Evolutionary conservation across 2,113 vertebrate genomes (phyloP).

Genomic region (Eleginops maclovinus): DNA sequence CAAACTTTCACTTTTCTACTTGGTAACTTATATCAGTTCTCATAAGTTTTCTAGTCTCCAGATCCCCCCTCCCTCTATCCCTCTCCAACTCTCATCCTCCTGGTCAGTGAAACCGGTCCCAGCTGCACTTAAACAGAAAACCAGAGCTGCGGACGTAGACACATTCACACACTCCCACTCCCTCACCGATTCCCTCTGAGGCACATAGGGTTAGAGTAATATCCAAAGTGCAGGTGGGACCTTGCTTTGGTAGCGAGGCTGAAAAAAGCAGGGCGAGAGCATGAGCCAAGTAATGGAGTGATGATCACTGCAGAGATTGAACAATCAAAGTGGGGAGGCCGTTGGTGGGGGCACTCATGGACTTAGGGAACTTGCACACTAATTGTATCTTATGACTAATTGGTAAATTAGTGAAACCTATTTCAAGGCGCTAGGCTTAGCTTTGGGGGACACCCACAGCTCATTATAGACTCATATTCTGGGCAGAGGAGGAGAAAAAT

Average conservation of each 20-base stretch:
- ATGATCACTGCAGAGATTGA: slow-evolving; percentile 83
- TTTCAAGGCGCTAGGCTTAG: slow-evolving; percentile 80
- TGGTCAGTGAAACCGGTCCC: slow-evolving; percentile 81
- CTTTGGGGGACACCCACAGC: slow-evolving; percentile 85
- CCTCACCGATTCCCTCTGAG: slow-evolving; percentile 71
- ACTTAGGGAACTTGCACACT: slow-evolving; percentile 81
- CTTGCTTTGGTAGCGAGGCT: slow-evolving; percentile 62
- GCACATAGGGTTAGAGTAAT: slow-evolving; percentile 77
- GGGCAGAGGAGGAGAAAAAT: slow-evolving; percentile 83
- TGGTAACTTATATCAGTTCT: slow-evolving; percentile 80
- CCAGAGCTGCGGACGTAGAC: slow-evolving; percentile 81
- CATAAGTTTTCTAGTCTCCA: slow-evolving; percentile 77
- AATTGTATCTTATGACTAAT: slow-evolving; percentile 89
- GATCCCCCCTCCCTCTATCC: slow-evolving; percentile 31
- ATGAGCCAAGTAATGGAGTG: slow-evolving; percentile 77
- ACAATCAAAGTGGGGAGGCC: slow-evolving; percentile 77
- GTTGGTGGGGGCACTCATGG: slow-evolving; percentile 73
- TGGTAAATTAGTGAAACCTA: slow-evolving; percentile 87
- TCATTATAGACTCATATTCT: slow-evolving; percentile 86
- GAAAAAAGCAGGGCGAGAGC: slow-evolving; percentile 66
- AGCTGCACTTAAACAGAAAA: slow-evolving; percentile 82
- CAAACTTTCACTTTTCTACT: slow-evolving; percentile 78
- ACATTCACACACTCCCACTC: slow-evolving; percentile 79
- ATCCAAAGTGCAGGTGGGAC: slow-evolving; percentile 84
- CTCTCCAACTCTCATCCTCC: slow-evolving; percentile 66